These are phyloP conservation scores for Antennarius striatus DNA, from an alignment of 2,113 vertebrate species.

Conservation along the genomic window DNA sequence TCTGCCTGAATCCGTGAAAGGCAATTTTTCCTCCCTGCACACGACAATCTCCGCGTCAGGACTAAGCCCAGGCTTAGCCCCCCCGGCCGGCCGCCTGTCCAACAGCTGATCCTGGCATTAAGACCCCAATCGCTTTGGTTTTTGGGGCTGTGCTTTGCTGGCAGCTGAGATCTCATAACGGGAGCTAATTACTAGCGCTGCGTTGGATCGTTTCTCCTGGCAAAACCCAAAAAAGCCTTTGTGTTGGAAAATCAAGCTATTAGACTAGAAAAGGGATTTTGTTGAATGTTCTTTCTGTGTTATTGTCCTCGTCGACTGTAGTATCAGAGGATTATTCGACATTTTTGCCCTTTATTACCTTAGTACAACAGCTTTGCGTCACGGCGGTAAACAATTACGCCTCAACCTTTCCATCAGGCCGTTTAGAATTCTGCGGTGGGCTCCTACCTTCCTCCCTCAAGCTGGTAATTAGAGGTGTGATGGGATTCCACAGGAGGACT, in stretches of 20 bases:
- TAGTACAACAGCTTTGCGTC: constrained; percentile 24
- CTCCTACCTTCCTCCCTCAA: constrained; percentile 20
- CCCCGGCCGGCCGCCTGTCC: constrained; percentile 43
- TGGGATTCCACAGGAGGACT: constrained; percentile 27
- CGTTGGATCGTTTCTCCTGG: constrained; percentile 51
- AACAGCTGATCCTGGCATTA: constrained; percentile 64
- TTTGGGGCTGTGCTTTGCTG: constrained; percentile 31
- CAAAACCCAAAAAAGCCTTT: neutral
- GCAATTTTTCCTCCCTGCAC: constrained; percentile 56
- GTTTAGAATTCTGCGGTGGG: neutral
- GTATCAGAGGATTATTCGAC: constrained; percentile 15
- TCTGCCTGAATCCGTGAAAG: constrained; percentile 63
- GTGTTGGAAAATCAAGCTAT: constrained; percentile 12
- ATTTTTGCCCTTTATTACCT: constrained; percentile 1
- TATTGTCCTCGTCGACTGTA: neutral
- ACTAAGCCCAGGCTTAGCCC: constrained; percentile 70
- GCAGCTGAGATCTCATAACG: constrained; percentile 38
- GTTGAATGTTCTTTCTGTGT: neutral
- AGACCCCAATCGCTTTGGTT: constrained; percentile 50
- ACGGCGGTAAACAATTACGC: constrained; percentile 27
- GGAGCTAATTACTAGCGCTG: constrained; percentile 49
- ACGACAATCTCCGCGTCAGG: constrained; percentile 42
- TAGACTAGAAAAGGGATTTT: constrained; percentile 18
- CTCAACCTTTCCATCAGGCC: constrained; percentile 22
- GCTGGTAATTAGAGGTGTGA: constrained; percentile 57